Evolutionary conservation across 2,113 vertebrate genomes (phyloP).

Genomic region (Zosterops lateralis): DNA sequence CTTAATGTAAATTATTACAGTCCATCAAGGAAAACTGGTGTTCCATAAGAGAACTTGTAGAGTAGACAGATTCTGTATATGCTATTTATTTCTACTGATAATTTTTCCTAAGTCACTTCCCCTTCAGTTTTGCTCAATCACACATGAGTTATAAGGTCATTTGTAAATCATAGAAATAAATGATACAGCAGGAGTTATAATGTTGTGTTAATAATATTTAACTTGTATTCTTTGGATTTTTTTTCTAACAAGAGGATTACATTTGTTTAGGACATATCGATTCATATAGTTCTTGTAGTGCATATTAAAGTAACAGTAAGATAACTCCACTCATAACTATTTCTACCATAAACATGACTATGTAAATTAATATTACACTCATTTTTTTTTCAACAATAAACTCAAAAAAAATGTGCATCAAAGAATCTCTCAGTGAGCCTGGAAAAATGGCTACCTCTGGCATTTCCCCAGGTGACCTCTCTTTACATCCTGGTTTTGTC

Average conservation of each 20-base stretch:
- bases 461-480: not conserved
- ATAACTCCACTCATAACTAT: not conserved
- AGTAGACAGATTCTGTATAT: not conserved
- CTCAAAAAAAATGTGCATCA: not conserved
- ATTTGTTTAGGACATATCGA: not conserved
- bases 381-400: not conserved
- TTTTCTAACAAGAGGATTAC: not conserved
- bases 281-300: not conserved
- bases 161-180: conserved; percentile 29
- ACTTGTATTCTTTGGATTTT: not conserved
- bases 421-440: not conserved
- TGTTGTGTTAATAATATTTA: not conserved
- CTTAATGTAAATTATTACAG: not conserved
- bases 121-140: conserved; percentile 18
- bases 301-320: not conserved
- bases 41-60: not conserved
- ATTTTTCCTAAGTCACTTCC: conserved; percentile 8
- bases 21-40: not conserved
- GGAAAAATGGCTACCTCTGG: not conserved
- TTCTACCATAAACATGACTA: not conserved
- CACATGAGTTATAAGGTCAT: not conserved
- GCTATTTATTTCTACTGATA: conserved; percentile 17
- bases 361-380: not conserved
- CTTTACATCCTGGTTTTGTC: not conserved
- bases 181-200: not conserved